These are phyloP conservation scores for Meganola albula DNA, from an alignment of 2,888 invertebrate species.

Conservation along the genomic window DNA sequence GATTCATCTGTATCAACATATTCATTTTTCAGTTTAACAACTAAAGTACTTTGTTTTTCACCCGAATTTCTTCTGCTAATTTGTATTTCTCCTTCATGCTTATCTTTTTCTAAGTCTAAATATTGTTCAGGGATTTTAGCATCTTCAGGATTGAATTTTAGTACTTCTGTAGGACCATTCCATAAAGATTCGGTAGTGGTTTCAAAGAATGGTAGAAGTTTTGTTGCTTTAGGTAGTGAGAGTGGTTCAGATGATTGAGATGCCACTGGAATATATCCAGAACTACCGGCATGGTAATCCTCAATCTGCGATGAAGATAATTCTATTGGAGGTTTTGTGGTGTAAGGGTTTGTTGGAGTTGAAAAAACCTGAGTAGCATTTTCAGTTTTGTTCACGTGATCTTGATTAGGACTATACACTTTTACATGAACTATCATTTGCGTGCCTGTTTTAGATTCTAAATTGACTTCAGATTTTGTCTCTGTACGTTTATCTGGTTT, in stretches of 20 bases:
- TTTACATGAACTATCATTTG: slow-evolving; percentile 83
- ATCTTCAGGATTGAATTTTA: slow-evolving; percentile 61
- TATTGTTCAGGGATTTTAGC: slow-evolving; percentile 61
- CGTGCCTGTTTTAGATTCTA: slow-evolving; percentile 38
- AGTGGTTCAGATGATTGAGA: slow-evolving; percentile 16
- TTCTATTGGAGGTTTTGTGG: slow-evolving; percentile 37
- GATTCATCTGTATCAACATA: slow-evolving; percentile 22
- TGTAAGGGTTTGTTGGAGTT: slow-evolving; percentile 29
- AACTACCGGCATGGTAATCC: slow-evolving; percentile 63
- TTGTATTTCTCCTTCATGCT: slow-evolving; percentile 24
- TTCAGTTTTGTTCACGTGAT: slow-evolving; percentile 23
- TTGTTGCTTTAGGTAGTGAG: slow-evolving; percentile 30
- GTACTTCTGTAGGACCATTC: slow-evolving; percentile 46
- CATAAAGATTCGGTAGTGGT: slow-evolving; percentile 34
- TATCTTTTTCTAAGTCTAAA: slow-evolving; percentile 24
- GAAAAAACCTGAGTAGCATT: slow-evolving; percentile 13
- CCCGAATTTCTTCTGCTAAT: slow-evolving; percentile 18
- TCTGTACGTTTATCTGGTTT: slow-evolving; percentile 11
- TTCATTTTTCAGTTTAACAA: slow-evolving; percentile 47
- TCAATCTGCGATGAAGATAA: slow-evolving; percentile 51
- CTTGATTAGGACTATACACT: slow-evolving; percentile 65
- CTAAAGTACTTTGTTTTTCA: slow-evolving; percentile 34
- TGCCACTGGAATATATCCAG: slow-evolving; percentile 54
- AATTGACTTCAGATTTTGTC: slow-evolving; percentile 15
- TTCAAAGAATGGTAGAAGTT: slow-evolving; percentile 37